Evolutionary conservation across 2,888 invertebrate species (phyloP).

Genomic region (Aricia artaxerxes): DNA sequence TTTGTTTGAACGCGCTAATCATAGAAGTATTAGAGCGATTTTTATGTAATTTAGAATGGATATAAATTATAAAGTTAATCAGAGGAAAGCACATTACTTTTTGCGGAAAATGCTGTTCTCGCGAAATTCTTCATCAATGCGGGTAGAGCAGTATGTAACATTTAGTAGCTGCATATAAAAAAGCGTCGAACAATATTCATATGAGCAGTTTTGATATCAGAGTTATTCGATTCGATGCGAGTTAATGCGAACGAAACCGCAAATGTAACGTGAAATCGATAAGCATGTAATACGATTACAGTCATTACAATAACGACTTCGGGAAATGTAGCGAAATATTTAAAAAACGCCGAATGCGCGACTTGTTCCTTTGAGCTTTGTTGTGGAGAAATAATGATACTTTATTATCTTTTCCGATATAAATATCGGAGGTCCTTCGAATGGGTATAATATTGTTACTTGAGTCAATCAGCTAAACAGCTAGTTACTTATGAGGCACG

Average conservation of each 20-base stretch:
- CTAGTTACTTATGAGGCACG: neutral
- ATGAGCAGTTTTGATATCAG: neutral
- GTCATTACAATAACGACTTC: slow-evolving; percentile 36
- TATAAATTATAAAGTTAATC: no score
- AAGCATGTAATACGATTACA: slow-evolving; percentile 36
- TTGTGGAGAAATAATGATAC: neutral
- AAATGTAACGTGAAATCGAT: slow-evolving; percentile 39
- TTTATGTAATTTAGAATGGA: no score
- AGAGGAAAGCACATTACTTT: no score
- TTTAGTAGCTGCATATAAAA: neutral
- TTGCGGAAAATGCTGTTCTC: no score
- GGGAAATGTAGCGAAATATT: slow-evolving; percentile 30
- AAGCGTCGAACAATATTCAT: neutral
- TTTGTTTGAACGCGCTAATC: no score
- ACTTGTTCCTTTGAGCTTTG: neutral
- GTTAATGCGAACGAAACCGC: slow-evolving; percentile 33
- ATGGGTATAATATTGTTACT: no score
- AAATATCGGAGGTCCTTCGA: no score
- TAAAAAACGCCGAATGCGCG: slow-evolving; percentile 9
- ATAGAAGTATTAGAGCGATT: no score
- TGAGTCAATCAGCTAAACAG: neutral
- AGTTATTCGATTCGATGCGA: slow-evolving; percentile 15
- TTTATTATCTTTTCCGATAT: neutral
- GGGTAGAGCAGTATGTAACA: no score
- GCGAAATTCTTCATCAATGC: no score